Percentiles rank a stretch among this genome's conserved stretches.
These are phyloP conservation scores for Microtus oregoni DNA, from an alignment of 2,113 vertebrate genomes.

Conservation along the genomic window DNA sequence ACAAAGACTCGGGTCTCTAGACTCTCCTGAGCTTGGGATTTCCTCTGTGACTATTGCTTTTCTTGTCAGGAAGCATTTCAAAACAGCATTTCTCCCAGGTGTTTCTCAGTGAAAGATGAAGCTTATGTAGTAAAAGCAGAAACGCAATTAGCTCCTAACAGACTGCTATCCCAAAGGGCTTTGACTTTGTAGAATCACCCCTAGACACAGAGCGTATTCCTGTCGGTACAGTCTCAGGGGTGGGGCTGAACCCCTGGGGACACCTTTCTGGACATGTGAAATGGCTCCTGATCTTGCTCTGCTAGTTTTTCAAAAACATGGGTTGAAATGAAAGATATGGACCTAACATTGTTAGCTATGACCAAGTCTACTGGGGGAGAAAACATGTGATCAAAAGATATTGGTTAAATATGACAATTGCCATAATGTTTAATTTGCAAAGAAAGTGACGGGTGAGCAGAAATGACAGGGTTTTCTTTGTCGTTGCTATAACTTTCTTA, in stretches of 20 bases:
- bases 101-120: constrained; percentile 38
- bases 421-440: background rate
- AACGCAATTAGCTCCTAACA: background rate
- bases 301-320: constrained; percentile 11
- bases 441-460: background rate
- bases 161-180: background rate
- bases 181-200: background rate
- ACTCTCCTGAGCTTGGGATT: background rate
- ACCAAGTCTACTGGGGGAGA: background rate
- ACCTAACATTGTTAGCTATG: background rate
- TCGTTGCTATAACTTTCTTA: too few species aligned
- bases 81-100: constrained; percentile 32
- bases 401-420: background rate
- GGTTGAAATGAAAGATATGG: background rate
- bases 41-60: background rate
- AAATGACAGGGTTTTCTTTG: background rate
- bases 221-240: background rate
- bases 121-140: constrained; percentile 27
- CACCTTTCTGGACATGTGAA: background rate
- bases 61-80: constrained; percentile 41
- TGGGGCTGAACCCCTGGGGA: background rate
- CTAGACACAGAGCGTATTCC: background rate
- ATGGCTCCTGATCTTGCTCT: background rate
- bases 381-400: constrained; percentile 6
- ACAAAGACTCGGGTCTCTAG: background rate